phyloP scores from a whole-genome alignment of 2,113 vertebrate species.

The Tetrax tetrax region DNA sequence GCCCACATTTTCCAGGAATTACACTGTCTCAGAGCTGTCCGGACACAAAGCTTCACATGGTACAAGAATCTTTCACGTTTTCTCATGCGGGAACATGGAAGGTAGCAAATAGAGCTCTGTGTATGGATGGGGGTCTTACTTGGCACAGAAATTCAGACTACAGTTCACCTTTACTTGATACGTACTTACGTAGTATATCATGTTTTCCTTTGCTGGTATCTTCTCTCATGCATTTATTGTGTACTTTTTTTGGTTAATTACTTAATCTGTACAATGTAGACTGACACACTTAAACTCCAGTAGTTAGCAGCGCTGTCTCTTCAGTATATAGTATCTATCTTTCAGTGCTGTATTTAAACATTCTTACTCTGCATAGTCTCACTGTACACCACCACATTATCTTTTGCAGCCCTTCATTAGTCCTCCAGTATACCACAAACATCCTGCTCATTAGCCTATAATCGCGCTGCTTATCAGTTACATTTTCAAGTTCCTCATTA shows the following conservation, averaged over 20 bases:
- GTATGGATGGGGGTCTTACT: not conserved
- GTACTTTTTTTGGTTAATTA: not conserved
- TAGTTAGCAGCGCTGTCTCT: not conserved
- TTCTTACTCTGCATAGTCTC: not conserved
- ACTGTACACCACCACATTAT: not conserved
- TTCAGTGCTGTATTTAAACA: not conserved
- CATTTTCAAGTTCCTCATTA: constrained; percentile 17
- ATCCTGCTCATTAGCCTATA: constrained; percentile 20
- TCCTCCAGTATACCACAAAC: constrained; percentile 10
- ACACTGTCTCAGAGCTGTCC: not conserved
- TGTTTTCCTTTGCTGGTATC: not conserved
- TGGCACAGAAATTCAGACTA: not conserved
- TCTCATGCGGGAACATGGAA: not conserved
- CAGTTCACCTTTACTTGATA: not conserved
- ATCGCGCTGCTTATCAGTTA: constrained; percentile 10
- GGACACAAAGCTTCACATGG: fast-evolving
- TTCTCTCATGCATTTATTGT: not conserved
- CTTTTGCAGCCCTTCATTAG: constrained; percentile 37
- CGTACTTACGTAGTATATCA: fast-evolving
- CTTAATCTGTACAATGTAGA: not conserved
- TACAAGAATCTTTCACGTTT: not conserved
- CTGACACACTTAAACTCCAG: not conserved
- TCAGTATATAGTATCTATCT: not conserved
- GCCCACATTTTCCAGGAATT: fast-evolving
- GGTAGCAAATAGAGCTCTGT: not conserved